Base-by-base conservation (phyloP, 1,140 invertebrate species). In the Parasteatoda tepidariorum region DNA sequence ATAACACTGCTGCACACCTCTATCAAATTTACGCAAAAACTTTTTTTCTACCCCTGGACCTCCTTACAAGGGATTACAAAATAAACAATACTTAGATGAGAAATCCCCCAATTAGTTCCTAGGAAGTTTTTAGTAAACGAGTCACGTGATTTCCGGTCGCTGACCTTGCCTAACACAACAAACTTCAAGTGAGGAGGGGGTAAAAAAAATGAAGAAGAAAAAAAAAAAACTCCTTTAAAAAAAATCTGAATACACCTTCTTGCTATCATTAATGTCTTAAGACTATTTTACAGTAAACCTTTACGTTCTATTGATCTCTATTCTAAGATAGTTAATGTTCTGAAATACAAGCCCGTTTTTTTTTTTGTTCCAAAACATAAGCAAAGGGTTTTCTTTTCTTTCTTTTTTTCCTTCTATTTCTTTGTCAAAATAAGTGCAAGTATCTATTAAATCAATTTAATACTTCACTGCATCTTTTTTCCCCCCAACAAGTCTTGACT, bases 101-200 rank as follows among this genome's bases (percentile, higher is more conserved):
- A n/a, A n/a, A 61, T 61, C 55, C 55, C 13, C 54, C 71, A 74
- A 74, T 74, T 74, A 74, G 71, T 61, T 61, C 38, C 71, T 31
- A 34, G 61, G 71, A 74, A 34, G 38, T 30, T 61, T 74, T 74
- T 74, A 33, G 71, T 55, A 74, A 34, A 9, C 57, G 26, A n/a
- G 55, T 74, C 71, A 74, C 71, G 71, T 74, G 71, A 74, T 38
- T 74, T 74, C 71, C 71, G 71, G 71, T 61, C 71, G 71, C 71
- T 74, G 71, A 74, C 71, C 71, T 74, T 74, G 54, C 71, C 18
- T 33, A 24, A 26, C 71, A 59, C 55, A 74, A 74, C 71, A 74
- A 61, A 74, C 22, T 34, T 26, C n/a, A n/a, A n/a, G n/a, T n/a
- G n/a, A n/a, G n/a, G n/a, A n/a, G n/a, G n/a, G n/a, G n/a, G n/a